These are phyloP conservation scores for Macrophya alboannulata DNA, from an alignment of 2,888 invertebrate species.

Conservation along the genomic window DNA sequence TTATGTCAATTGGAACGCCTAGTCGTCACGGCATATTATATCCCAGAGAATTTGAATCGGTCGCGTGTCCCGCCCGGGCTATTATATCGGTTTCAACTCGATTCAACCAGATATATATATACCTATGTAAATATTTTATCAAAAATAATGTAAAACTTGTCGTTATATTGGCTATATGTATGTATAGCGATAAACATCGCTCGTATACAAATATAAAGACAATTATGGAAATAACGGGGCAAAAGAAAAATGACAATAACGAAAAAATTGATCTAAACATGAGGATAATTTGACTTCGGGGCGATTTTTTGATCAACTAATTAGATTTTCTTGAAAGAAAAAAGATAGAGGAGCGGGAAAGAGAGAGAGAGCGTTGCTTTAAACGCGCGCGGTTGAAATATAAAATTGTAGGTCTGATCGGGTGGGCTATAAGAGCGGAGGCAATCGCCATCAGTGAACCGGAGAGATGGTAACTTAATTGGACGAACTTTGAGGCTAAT, in stretches of 20 bases:
- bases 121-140: too few relatives aligned
- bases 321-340: neutral
- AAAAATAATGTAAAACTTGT: too few relatives aligned
- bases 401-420: conserved; percentile 23
- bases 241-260: too few relatives aligned
- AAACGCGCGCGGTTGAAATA: conserved; percentile 21
- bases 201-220: too few relatives aligned
- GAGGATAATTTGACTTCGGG: neutral
- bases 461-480: conserved; percentile 51
- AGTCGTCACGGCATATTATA: conserved; percentile 32
- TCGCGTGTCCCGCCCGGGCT: conserved; percentile 6
- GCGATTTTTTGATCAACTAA: neutral
- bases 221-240: too few relatives aligned
- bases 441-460: conserved; percentile 29
- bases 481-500: conserved; percentile 56
- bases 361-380: neutral
- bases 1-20: neutral
- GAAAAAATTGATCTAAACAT: neutral
- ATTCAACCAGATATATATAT: too few relatives aligned
- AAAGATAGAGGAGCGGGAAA: neutral
- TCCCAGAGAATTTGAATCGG: neutral
- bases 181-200: too few relatives aligned
- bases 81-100: neutral
- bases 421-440: conserved; percentile 33
- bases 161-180: too few relatives aligned